phyloP scores from a whole-genome alignment of 2,888 invertebrate genomes.

The Scelioninae gen. 1 region DNA sequence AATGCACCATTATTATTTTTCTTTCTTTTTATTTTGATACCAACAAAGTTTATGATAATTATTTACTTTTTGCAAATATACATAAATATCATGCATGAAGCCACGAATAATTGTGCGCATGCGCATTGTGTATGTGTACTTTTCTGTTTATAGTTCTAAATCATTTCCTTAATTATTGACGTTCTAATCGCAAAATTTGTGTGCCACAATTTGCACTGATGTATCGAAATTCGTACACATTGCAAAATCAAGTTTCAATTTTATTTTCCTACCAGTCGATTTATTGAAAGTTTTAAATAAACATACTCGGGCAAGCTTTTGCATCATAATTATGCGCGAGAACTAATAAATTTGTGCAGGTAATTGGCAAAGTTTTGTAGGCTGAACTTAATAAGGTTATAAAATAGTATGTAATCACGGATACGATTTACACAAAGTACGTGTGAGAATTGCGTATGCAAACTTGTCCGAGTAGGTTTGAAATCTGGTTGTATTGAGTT shows the following conservation, averaged over 20 bases:
- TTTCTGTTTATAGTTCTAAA: not conserved
- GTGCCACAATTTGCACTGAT: not conserved
- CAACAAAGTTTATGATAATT: too few species aligned
- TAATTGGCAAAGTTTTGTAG: conserved; percentile 25
- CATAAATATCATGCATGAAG: too few species aligned
- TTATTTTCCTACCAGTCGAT: conserved; percentile 2
- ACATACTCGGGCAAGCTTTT: conserved; percentile 21
- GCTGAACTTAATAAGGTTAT: conserved; percentile 3
- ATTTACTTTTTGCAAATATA: too few species aligned
- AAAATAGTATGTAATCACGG: conserved; percentile 13
- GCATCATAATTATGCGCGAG: conserved; percentile 11
- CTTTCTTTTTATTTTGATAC: too few species aligned
- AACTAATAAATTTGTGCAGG: conserved; percentile 16
- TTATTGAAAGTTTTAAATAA: conserved; percentile 20
- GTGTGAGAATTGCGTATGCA: not conserved
- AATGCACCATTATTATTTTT: too few species aligned
- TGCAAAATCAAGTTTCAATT: not conserved
- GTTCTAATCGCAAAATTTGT: not conserved
- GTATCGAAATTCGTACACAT: not conserved
- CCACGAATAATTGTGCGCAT: too few species aligned
- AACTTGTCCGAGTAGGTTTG: conserved; percentile 12
- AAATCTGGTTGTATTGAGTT: conserved; percentile 7
- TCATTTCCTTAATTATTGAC: not conserved
- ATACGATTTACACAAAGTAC: conserved; percentile 13
- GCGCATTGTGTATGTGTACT: too few species aligned